Conservation (phyloP, 2,888 invertebrate genomes). For the Caenorhabditis panamensis region DNA sequence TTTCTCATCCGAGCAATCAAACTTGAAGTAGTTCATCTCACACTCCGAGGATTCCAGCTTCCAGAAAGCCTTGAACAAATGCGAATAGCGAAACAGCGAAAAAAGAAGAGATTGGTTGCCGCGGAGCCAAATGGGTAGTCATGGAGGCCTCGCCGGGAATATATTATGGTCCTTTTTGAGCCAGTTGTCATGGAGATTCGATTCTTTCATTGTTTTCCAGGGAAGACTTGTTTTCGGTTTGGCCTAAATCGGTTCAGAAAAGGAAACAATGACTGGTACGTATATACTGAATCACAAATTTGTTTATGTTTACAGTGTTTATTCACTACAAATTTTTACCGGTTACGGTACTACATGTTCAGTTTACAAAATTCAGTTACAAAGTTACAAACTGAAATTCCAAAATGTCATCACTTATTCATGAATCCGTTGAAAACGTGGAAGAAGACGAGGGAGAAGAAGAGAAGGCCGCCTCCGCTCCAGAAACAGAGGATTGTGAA, state of each 20-base stretch:
- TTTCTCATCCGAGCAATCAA: constrained; percentile 32
- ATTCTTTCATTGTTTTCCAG: too few species aligned
- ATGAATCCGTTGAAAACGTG: constrained; percentile 14
- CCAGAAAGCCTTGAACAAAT: too few species aligned
- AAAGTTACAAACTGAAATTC: background rate
- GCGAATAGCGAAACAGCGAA: too few species aligned
- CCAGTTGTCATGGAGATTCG: too few species aligned
- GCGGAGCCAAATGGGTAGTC: background rate
- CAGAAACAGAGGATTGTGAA: constrained; percentile 41
- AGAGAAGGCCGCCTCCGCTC: constrained; percentile 36
- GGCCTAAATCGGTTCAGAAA: too few species aligned
- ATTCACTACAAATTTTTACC: too few species aligned
- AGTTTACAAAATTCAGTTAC: background rate
- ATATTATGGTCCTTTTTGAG: too few species aligned
- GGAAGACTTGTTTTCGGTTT: too few species aligned
- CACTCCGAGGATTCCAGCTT: too few species aligned
- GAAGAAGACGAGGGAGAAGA: constrained; percentile 31
- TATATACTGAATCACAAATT: background rate
- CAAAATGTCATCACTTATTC: constrained; percentile 3
- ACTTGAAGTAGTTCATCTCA: constrained; percentile 25
- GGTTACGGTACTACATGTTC: too few species aligned
- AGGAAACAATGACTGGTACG: too few species aligned
- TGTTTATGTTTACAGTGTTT: background rate
- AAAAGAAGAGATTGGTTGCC: constrained; percentile 10
- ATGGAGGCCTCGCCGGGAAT: background rate